These are phyloP conservation scores for Eleginops maclovinus DNA, from an alignment of 2,113 vertebrate genomes.

Conservation along the genomic window DNA sequence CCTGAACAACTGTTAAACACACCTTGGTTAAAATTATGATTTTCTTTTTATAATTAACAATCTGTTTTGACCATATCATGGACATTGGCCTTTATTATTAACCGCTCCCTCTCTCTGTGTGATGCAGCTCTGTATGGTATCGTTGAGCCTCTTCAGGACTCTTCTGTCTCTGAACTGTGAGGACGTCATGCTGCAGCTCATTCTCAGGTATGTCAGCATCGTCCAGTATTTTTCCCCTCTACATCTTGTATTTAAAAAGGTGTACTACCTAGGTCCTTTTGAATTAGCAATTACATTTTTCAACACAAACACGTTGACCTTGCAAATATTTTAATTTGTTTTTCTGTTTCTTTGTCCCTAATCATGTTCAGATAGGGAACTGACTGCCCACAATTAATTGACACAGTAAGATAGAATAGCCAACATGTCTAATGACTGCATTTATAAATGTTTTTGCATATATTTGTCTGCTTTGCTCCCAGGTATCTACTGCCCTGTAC, in stretches of 20 bases:
- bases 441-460: neutral
- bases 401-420: no score
- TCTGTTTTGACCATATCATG: neutral
- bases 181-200: constrained; percentile 95
- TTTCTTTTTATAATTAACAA: no score
- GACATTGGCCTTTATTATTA: neutral
- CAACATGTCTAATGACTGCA: neutral
- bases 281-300: no score
- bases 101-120: neutral
- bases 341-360: neutral
- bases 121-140: constrained; percentile 96
- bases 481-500: constrained; percentile 98
- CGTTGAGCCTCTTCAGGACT: constrained; percentile 95
- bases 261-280: no score
- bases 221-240: neutral
- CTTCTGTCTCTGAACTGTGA: constrained; percentile 96
- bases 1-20: neutral
- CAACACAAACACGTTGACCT: no score
- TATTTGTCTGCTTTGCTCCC: neutral
- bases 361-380: neutral
- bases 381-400: neutral
- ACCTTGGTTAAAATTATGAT: neutral
- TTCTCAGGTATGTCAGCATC: constrained; percentile 88
- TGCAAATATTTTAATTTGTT: no score
- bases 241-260: no score